Base-by-base conservation (phyloP, 2,113 vertebrate species). In the Ellobius talpinus region DNA sequence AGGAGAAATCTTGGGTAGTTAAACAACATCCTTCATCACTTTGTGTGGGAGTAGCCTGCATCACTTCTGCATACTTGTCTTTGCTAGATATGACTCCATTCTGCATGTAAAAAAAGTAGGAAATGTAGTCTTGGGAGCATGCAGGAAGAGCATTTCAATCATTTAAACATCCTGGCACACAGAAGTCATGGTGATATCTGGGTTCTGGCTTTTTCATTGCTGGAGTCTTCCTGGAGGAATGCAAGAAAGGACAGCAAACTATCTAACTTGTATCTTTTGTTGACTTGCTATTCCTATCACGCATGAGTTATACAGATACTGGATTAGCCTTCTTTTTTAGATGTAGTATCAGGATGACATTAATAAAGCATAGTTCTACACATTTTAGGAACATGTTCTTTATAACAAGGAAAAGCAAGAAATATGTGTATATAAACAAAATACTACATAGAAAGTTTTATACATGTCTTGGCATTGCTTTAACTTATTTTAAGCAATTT, bases 401-500 rank as follows among this genome's bases (percentile, higher is more conserved):
- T 70, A 33, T 78, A 93, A 93, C 84, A 94, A 81, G 26, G 33
- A n/a, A 72, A 73, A 72, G 61, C 52, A 76, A 72, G 12, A 52
- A 39, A 50, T 16, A 74, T 31, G 77, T 39, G 0, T 0, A 4
- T 58, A 33, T 77, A 92, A 97, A 76, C 79, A 95, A 24, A 17
- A 17, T 29, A 14, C 39, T 81, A 65, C 19, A n/a, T 87, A 73
- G 33, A 84, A 29, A 74, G 29, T 33, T 76, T 81, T 94, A 68
- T 95, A 47, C 21, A 87, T 61, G 39, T 85, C 39, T 93, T 93
- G 50, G 68, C 31, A n/a, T 95, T 76, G 33, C 21, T 96, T 96
- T 89, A 42, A 92, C 77, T 81, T 96, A 90, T 95, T 95, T 96
- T 96, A 93, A 89, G 78, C 89, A 91, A 11, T 94, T 89, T 52